These are phyloP conservation scores for Macrophya annulata DNA, from an alignment of 2,888 invertebrate genomes.

Conservation along the genomic window DNA sequence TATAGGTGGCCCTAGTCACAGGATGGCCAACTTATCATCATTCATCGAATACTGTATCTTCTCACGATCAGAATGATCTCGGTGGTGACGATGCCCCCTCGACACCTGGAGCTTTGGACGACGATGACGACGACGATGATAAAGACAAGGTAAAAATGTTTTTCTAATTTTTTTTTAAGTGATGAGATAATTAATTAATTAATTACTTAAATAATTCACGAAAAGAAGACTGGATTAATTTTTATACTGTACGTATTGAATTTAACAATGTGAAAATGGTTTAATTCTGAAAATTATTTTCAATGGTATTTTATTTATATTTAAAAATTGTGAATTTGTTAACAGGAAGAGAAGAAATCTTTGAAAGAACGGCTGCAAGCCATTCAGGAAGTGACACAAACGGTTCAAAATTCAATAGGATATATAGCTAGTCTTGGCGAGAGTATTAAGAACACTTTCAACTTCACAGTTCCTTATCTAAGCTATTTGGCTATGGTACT, in stretches of 20 bases:
- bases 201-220: neutral
- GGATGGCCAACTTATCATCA: slow-evolving; percentile 75
- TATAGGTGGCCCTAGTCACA: slow-evolving; percentile 79
- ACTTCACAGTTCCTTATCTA: slow-evolving; percentile 98
- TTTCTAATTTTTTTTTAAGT: neutral
- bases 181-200: neutral
- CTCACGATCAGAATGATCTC: slow-evolving; percentile 69
- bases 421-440: slow-evolving; percentile 97
- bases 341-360: slow-evolving; percentile 96
- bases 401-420: slow-evolving; percentile 97
- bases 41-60: slow-evolving; percentile 61
- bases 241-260: no score
- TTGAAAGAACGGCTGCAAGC: slow-evolving; percentile 96
- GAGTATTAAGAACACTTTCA: slow-evolving; percentile 96
- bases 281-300: neutral
- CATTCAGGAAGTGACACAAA: slow-evolving; percentile 98
- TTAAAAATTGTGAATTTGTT: neutral
- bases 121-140: slow-evolving; percentile 95
- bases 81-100: slow-evolving; percentile 72
- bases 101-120: slow-evolving; percentile 74
- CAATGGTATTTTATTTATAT: neutral
- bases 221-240: neutral
- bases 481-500: slow-evolving; percentile 95
- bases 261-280: no score
- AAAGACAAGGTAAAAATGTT: slow-evolving; percentile 87